These are phyloP conservation scores for Meandrusa payeni DNA, from an alignment of 2,888 invertebrate genomes.

Conservation along the genomic window DNA sequence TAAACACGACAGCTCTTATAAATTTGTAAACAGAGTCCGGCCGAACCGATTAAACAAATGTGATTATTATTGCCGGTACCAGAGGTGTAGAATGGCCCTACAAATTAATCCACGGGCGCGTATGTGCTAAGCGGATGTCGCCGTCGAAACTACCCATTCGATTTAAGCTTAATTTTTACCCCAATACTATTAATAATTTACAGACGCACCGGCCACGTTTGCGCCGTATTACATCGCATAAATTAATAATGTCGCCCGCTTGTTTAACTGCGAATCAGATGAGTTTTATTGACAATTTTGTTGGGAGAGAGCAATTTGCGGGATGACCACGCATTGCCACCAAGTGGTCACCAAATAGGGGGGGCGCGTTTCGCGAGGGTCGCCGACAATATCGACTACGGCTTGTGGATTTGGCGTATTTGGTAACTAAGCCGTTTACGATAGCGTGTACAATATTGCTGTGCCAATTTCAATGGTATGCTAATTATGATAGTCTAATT, in stretches of 20 bases:
- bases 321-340: conserved; percentile 71
- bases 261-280: conserved; percentile 81
- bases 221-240: conserved; percentile 80
- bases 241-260: conserved; percentile 80
- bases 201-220: conserved; percentile 75
- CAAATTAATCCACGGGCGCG: conserved; percentile 71
- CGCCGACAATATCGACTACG: conserved; percentile 21
- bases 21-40: too few relatives aligned
- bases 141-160: conserved; percentile 76
- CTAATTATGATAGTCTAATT: conserved; percentile 10
- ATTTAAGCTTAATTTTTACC: conserved; percentile 80
- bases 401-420: conserved; percentile 51
- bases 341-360: conserved; percentile 76
- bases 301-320: conserved; percentile 80
- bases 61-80: conserved; percentile 36
- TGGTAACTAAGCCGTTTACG: conserved; percentile 36
- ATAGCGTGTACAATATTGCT: conserved; percentile 20
- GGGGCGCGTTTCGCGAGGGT: conserved; percentile 40
- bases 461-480: conserved; percentile 10
- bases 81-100: conserved; percentile 47
- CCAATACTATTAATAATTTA: conserved; percentile 80
- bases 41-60: conserved; percentile 24
- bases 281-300: conserved; percentile 81
- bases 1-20: too few relatives aligned
- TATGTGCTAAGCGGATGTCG: conserved; percentile 74